phyloP scores from a whole-genome alignment of 2,113 vertebrate genomes.

The Corydoras sp. region DNA sequence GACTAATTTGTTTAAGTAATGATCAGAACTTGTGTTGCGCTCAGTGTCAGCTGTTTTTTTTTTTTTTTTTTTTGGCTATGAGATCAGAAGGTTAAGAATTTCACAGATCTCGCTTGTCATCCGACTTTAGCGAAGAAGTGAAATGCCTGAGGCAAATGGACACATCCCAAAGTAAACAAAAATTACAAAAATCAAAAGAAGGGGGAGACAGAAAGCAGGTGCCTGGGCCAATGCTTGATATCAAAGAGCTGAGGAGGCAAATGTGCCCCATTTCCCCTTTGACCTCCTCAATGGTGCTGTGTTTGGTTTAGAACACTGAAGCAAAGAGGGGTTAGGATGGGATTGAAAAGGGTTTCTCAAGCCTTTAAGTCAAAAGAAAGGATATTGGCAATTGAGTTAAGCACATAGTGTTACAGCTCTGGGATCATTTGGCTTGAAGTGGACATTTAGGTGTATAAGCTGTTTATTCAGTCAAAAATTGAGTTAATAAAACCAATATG shows the following conservation, averaged over 20 bases:
- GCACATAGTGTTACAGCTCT: conserved; percentile 16
- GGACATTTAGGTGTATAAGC: conserved; percentile 19
- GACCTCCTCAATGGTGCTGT: conserved; percentile 51
- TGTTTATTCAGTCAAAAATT: background rate
- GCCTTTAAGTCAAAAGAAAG: conserved; percentile 26
- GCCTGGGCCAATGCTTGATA: conserved; percentile 44
- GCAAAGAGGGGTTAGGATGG: conserved; percentile 44
- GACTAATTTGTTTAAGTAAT: conserved; percentile 33
- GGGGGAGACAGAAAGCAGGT: conserved; percentile 45
- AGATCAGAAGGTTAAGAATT: conserved; percentile 21
- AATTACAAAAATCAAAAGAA: conserved; percentile 43
- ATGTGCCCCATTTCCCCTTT: conserved; percentile 53
- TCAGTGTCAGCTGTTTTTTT: conserved; percentile 14
- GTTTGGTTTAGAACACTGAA: conserved; percentile 60
- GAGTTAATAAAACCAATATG: too few relatives aligned
- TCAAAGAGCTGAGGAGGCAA: conserved; percentile 49
- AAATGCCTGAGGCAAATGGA: conserved; percentile 39
- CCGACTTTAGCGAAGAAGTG: conserved; percentile 5
- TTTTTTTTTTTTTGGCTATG: background rate
- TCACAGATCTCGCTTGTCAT: conserved; percentile 29
- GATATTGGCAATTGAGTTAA: conserved; percentile 20
- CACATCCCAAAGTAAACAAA: conserved; percentile 39
- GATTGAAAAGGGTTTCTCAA: conserved; percentile 44
- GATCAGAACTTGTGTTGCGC: background rate
- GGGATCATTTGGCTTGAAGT: conserved; percentile 22